Evolutionary conservation across 2,888 invertebrate species (phyloP), one percentile per base, ranked within the genome.

Genomic region (Limnephilus marmoratus): DNA sequence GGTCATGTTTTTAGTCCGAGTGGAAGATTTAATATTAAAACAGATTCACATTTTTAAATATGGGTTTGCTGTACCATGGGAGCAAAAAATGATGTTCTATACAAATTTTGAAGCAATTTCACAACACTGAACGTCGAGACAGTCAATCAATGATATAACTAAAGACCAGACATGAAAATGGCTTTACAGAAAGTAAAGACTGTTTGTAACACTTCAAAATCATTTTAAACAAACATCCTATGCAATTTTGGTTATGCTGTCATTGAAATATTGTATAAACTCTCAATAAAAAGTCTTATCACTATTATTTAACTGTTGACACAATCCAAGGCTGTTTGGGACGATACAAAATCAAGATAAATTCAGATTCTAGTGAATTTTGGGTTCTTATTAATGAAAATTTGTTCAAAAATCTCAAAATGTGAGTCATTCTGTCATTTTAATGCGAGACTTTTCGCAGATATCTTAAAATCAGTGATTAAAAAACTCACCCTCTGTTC

Each of bases 401-500:
- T 11, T 15, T 24, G 90, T 37, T 13, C 37, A 31, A 81, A 37
- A 90, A 86, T n/a, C 86, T 7, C 18, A 18, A 49, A 45, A 86
- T 45, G 24, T 45, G 49, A 49, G 45, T 45, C 29, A 41, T 12
- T 29, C 82, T 85, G 45, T 90, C 45, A 92, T 91, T 49, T 45
- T 29, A 24, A 13, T 9, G 9, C 31, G 90, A 90, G 31, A 82
- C 3, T 82, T 82, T 82, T 82, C 13, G 34, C 34, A 80, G 45
- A 91, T 15, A 85, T 29, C 31, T 37, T 80, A 45, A 89, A 93
- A 94, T 92, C 94, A 81, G 86, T 91, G 11, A 81, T 13, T 82
- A 15, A 80, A 91, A 82, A 93, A 95, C 97, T 97, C 96, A 98
- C 98, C 98, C 98, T 96, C 98, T 97, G 95, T 99, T 98, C 15